phyloP scores from a whole-genome alignment of 2,888 invertebrate species.

The Mimumesa dahlbomi region DNA sequence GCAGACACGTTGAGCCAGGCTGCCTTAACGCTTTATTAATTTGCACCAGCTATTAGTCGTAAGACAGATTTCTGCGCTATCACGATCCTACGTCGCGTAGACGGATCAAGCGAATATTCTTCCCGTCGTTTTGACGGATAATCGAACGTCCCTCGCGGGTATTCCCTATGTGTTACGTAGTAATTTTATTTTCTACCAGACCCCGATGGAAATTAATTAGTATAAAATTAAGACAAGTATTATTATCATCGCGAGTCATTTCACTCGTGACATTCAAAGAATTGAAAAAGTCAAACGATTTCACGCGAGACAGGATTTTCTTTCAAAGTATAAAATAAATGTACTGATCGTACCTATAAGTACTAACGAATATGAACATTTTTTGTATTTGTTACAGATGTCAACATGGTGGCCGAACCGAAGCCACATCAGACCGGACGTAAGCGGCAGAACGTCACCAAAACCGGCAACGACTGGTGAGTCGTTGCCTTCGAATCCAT shows the following conservation, averaged over 20 bases:
- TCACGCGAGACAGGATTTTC: background rate
- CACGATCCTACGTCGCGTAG: conserved; percentile 10
- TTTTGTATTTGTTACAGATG: conserved; percentile 84
- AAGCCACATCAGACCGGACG: conserved; percentile 87
- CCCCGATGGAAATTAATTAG: too few relatives aligned
- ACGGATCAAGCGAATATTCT: background rate
- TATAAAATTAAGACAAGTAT: too few relatives aligned
- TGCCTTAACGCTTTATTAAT: conserved; percentile 60
- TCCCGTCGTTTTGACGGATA: background rate
- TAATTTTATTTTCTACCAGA: too few relatives aligned
- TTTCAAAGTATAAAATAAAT: too few relatives aligned
- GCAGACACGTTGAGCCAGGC: conserved; percentile 55
- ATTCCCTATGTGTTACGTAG: too few relatives aligned
- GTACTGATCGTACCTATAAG: too few relatives aligned
- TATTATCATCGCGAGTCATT: too few relatives aligned
- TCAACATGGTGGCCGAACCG: conserved; percentile 89
- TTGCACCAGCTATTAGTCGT: conserved; percentile 37
- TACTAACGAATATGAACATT: too few relatives aligned
- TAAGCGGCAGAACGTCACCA: conserved; percentile 85
- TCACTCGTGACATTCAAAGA: too few relatives aligned
- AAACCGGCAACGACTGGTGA: conserved; percentile 86
- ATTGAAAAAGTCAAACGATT: too few relatives aligned
- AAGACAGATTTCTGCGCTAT: conserved; percentile 31
- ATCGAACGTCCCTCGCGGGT: background rate
- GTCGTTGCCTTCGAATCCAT: conserved; percentile 69